A percentile compares a stretch with the other conserved stretches of the same genome.
These are phyloP conservation scores for Odontesthes bonariensis DNA, from an alignment of 2,113 vertebrate species.

Conservation along the genomic window DNA sequence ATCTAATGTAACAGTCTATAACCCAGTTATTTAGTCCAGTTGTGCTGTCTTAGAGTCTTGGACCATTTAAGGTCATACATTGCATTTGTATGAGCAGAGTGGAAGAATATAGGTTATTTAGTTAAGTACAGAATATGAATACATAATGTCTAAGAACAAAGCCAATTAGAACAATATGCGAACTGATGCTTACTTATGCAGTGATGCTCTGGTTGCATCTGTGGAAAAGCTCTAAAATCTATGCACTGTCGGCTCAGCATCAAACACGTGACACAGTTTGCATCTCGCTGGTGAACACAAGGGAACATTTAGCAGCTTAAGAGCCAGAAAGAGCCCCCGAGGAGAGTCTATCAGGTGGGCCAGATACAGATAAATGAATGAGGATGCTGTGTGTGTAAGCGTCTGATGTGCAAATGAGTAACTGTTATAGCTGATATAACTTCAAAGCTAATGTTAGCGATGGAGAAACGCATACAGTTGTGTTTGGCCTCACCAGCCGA, in stretches of 20 bases:
- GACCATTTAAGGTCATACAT: too few relatives aligned
- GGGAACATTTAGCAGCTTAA: slow-evolving; percentile 10
- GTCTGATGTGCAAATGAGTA: slow-evolving; percentile 17
- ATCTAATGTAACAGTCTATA: too few relatives aligned
- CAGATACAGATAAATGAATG: neutral
- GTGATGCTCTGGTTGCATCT: too few relatives aligned
- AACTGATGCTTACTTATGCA: too few relatives aligned
- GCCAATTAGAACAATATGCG: too few relatives aligned
- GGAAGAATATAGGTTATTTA: too few relatives aligned
- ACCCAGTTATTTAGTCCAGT: too few relatives aligned
- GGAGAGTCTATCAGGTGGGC: slow-evolving; percentile 1
- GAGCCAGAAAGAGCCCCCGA: slow-evolving; percentile 6
- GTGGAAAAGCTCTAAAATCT: neutral
- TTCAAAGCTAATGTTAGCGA: slow-evolving; percentile 6
- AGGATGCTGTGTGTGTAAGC: neutral
- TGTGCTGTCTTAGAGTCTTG: too few relatives aligned
- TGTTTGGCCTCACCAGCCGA: slow-evolving; percentile 86
- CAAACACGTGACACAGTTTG: neutral
- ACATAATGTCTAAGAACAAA: too few relatives aligned
- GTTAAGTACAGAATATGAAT: too few relatives aligned
- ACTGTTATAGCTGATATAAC: slow-evolving; percentile 1
- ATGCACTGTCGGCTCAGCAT: neutral
- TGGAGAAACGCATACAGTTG: neutral
- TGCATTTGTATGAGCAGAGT: too few relatives aligned
- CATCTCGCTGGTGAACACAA: slow-evolving; percentile 1